These are phyloP conservation scores for Dendropsophus ebraccatus DNA, from an alignment of 2,113 vertebrate genomes.

Conservation along the genomic window DNA sequence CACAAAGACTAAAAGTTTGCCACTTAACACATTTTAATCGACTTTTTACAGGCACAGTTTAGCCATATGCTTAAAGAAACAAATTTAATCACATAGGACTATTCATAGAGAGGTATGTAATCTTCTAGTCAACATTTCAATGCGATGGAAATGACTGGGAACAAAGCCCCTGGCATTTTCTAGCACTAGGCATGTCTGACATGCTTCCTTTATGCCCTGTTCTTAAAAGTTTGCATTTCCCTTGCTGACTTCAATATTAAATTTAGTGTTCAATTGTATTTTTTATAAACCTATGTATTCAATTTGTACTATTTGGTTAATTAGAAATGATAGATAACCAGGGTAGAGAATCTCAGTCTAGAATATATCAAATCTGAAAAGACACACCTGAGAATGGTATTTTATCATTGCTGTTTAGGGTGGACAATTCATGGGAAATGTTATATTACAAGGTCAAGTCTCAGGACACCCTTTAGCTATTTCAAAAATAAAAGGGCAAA, in stretches of 20 bases:
- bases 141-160: constrained; percentile 47
- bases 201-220: constrained; percentile 41
- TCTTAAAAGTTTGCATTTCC: constrained; percentile 43
- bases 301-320: not conserved
- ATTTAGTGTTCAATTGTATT: not conserved
- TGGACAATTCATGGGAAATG: too few species aligned
- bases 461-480: too few species aligned
- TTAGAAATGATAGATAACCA: not conserved
- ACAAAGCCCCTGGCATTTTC: constrained; percentile 54
- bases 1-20: constrained; percentile 38
- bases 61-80: constrained; percentile 47
- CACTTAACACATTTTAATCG: constrained; percentile 55
- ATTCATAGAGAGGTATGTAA: constrained; percentile 51
- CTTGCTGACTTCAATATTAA: not conserved
- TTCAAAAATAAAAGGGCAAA: too few species aligned
- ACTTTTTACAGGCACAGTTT: constrained; percentile 37
- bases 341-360: not conserved
- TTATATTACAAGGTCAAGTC: too few species aligned
- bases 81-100: constrained; percentile 41
- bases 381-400: not conserved
- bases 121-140: constrained; percentile 58
- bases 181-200: constrained; percentile 21
- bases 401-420: not conserved
- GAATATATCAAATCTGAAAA: too few species aligned
- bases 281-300: not conserved